Percentiles rank a stretch among this genome's conserved stretches.
Evolutionary conservation across 2,113 vertebrate species (phyloP).

Genomic region (Ailuropoda melanoleuca): DNA sequence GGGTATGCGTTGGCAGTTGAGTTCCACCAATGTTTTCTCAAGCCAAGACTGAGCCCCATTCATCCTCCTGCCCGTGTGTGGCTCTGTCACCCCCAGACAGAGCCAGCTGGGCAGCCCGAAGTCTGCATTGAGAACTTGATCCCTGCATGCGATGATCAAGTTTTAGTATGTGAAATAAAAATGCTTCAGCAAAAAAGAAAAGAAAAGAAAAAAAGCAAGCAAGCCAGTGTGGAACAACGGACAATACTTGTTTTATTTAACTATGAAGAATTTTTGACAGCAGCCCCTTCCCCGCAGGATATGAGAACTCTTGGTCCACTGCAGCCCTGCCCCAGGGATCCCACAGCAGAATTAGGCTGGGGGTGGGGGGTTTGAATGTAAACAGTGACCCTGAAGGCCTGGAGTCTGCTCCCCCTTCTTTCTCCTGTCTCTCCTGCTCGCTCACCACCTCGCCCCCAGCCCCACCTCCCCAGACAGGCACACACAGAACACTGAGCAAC

Average conservation of each 20-base stretch:
- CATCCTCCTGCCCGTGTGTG: constrained; percentile 11
- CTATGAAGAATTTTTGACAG: constrained; percentile 25
- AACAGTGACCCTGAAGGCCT: constrained; percentile 40
- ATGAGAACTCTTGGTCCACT: not conserved
- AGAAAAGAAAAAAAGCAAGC: not conserved
- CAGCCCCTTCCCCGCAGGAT: not conserved
- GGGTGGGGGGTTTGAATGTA: constrained; percentile 23
- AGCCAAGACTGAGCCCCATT: constrained; percentile 76
- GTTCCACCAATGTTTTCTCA: constrained; percentile 71
- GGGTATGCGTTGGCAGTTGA: not conserved
- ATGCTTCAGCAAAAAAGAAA: not conserved
- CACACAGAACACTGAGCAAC: constrained; percentile 71
- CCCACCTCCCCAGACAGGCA: constrained; percentile 52
- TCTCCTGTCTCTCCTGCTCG: constrained; percentile 51
- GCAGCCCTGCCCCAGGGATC: constrained; percentile 33
- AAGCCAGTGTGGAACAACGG: not conserved
- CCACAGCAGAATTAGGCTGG: not conserved
- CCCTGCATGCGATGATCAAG: constrained; percentile 31
- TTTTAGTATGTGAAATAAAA: constrained; percentile 73
- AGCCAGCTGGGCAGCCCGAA: not conserved
- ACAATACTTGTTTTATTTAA: constrained; percentile 65
- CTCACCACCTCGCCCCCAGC: constrained; percentile 33
- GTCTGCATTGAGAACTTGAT: constrained; percentile 60
- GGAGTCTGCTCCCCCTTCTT: constrained; percentile 7
- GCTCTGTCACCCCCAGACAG: not conserved